These are phyloP conservation scores for Xenopus borealis DNA, from an alignment of 2,113 vertebrate genomes.

Conservation along the genomic window DNA sequence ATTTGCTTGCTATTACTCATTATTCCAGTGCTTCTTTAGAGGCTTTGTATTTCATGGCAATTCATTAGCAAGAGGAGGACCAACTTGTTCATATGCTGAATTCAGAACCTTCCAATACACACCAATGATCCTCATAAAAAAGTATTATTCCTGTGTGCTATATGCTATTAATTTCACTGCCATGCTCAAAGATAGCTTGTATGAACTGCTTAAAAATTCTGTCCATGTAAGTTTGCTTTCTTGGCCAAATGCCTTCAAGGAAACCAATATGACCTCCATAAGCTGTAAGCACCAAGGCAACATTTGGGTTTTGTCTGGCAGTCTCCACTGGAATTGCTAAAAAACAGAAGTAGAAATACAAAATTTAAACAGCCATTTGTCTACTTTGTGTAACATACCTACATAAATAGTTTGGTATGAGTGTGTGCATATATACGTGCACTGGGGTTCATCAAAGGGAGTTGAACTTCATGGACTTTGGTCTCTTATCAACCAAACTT, in stretches of 20 bases:
- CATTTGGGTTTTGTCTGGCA: slow-evolving; percentile 94
- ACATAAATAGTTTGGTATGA: too few species aligned
- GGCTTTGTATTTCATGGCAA: slow-evolving; percentile 11
- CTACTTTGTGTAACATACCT: too few species aligned
- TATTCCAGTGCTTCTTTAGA: slow-evolving; percentile 44
- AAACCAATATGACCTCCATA: slow-evolving; percentile 97
- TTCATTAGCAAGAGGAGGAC: slow-evolving; percentile 20
- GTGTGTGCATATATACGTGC: too few species aligned
- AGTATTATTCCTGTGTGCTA: slow-evolving; percentile 50
- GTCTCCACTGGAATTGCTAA: slow-evolving; percentile 89
- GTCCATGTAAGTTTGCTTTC: slow-evolving; percentile 96
- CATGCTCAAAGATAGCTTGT: slow-evolving; percentile 87
- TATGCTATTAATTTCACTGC: slow-evolving; percentile 69
- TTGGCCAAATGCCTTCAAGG: slow-evolving; percentile 93
- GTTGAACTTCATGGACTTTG: too few species aligned
- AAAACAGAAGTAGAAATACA: slow-evolving; percentile 30
- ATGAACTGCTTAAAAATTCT: slow-evolving; percentile 95
- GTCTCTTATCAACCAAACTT: too few species aligned
- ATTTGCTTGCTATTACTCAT: slow-evolving; percentile 47
- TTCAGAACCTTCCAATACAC: slow-evolving; percentile 49
- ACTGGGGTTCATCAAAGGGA: too few species aligned
- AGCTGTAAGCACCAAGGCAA: slow-evolving; percentile 90
- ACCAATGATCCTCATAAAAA: slow-evolving; percentile 35
- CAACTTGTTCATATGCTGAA: slow-evolving; percentile 59
- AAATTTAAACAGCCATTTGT: not conserved